phyloP scores from a whole-genome alignment of 2,113 vertebrate genomes.

The Aspidoscelis tigris region DNA sequence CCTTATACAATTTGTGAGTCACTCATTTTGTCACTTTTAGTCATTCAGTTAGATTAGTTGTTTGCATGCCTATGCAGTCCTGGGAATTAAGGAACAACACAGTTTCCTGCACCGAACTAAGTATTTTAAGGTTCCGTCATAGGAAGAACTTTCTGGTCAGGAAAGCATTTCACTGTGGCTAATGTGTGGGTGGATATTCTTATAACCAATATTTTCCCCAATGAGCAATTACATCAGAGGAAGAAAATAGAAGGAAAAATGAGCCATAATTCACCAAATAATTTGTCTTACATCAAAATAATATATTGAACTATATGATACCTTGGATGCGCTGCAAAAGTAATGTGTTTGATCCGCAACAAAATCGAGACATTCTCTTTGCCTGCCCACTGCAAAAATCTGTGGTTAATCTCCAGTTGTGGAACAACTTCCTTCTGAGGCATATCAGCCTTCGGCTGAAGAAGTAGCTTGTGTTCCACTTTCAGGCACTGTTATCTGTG shows the following conservation, averaged over 20 bases:
- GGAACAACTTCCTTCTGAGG: too few species aligned
- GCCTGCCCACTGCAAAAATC: background rate
- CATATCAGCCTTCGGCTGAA: too few species aligned
- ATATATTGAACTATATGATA: background rate
- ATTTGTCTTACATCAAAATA: too few species aligned
- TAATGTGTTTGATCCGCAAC: background rate
- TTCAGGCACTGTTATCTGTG: too few species aligned
- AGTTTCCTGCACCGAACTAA: slow-evolving; percentile 32
- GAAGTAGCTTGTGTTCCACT: too few species aligned
- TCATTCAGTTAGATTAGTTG: slow-evolving; percentile 68
- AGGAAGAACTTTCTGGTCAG: slow-evolving; percentile 22
- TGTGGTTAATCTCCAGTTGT: too few species aligned
- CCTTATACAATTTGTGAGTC: slow-evolving; percentile 70
- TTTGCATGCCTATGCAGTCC: slow-evolving; percentile 58
- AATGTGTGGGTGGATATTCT: background rate
- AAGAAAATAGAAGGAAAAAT: background rate
- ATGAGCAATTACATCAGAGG: background rate
- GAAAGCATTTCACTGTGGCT: background rate
- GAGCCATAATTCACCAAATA: background rate
- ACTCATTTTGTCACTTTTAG: slow-evolving; percentile 64
- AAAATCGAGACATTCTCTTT: background rate
- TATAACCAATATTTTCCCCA: background rate
- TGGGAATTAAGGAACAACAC: slow-evolving; percentile 57
- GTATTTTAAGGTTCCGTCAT: slow-evolving; percentile 15
- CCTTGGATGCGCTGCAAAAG: background rate